A percentile compares a stretch with the other conserved stretches of the same genome.
These are phyloP conservation scores for Tenthredo livida DNA, from an alignment of 2,888 invertebrate genomes.

Conservation along the genomic window DNA sequence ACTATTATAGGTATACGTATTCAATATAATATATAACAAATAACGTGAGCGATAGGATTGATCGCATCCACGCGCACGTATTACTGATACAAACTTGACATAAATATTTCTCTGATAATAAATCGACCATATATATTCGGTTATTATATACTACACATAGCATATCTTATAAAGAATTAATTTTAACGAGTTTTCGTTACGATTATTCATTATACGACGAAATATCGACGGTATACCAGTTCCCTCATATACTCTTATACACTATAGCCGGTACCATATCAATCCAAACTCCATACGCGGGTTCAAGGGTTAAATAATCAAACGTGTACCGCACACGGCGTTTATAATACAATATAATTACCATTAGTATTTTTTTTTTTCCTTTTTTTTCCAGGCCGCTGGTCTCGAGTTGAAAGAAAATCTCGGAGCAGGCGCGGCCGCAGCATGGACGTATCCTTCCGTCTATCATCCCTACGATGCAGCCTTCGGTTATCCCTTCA, in stretches of 20 bases:
- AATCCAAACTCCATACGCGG: conserved; percentile 21
- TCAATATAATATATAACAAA: background rate
- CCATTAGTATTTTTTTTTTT: background rate
- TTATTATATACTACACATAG: background rate
- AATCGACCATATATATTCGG: background rate
- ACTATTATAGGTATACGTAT: too few relatives aligned
- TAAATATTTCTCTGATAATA: conserved; percentile 28
- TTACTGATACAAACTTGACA: conserved; percentile 29
- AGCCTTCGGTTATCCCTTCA: conserved; percentile 96
- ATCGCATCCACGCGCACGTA: conserved; percentile 1
- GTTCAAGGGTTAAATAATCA: conserved; percentile 63
- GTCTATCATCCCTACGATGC: conserved; percentile 97
- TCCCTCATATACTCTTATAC: too few relatives aligned
- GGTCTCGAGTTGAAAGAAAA: conserved; percentile 95
- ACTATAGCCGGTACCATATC: too few relatives aligned
- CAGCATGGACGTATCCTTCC: conserved; percentile 94
- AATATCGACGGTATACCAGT: background rate
- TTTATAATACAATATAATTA: conserved; percentile 41
- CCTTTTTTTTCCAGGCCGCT: conserved; percentile 84
- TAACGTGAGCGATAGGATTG: conserved; percentile 1
- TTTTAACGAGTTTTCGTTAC: background rate
- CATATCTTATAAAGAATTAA: background rate
- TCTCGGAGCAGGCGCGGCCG: conserved; percentile 87
- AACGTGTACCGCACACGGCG: conserved; percentile 62
- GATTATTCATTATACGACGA: background rate